Percentiles rank a stretch among this genome's conserved stretches.
These are phyloP conservation scores for Electrona antarctica DNA, from an alignment of 2,113 vertebrate species.

Conservation along the genomic window DNA sequence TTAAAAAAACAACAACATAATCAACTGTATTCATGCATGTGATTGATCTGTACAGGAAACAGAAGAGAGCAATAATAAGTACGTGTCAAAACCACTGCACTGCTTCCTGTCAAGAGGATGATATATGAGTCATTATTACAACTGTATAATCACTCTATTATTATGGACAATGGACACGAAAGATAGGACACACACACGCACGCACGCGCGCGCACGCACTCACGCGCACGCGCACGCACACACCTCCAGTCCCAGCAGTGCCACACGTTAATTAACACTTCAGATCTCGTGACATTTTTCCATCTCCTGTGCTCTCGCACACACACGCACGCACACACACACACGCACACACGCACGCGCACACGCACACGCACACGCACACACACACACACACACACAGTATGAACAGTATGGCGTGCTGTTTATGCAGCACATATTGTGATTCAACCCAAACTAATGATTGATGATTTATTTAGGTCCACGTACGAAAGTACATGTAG, in stretches of 20 bases:
- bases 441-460: no score
- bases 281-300: constrained; percentile 70
- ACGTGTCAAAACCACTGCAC: no score
- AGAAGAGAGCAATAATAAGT: no score
- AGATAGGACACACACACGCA: no score
- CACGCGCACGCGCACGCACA: background rate
- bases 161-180: no score
- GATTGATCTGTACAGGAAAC: no score
- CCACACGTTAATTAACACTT: constrained; percentile 79
- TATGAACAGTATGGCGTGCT: constrained; percentile 55
- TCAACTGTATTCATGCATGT: no score
- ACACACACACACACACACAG: constrained; percentile 51
- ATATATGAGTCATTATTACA: background rate
- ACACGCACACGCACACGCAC: background rate
- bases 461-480: no score
- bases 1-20: no score
- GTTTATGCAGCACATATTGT: constrained; percentile 46
- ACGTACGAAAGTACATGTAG: no score
- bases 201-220: background rate
- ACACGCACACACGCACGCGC: constrained; percentile 25
- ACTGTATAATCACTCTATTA: no score
- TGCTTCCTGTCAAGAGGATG: no score
- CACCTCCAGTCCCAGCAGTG: constrained; percentile 53
- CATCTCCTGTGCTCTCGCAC: constrained; percentile 35
- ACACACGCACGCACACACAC: constrained; percentile 28